These are phyloP conservation scores for Thripadectes ignobilis DNA, from an alignment of 2,797 vertebrate genomes.

Conservation along the genomic window DNA sequence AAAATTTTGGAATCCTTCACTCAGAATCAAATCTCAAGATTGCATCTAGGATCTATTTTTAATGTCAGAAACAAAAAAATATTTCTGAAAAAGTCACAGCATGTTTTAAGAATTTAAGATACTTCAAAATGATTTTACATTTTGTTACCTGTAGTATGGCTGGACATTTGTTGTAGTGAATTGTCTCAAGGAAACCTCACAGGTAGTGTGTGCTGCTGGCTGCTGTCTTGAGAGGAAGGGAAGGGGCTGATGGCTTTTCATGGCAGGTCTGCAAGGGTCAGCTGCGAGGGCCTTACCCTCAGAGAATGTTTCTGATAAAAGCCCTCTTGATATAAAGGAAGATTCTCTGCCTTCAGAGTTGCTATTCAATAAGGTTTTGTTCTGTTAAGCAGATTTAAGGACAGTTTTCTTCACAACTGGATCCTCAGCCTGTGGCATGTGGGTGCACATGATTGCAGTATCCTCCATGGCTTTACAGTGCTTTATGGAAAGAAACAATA, in stretches of 20 bases:
- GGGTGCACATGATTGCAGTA: neutral
- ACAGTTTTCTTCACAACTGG: neutral
- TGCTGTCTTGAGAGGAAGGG: neutral
- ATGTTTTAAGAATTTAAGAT: neutral
- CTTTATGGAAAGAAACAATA: neutral
- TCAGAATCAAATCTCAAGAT: neutral
- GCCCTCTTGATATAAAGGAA: neutral
- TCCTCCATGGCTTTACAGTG: neutral
- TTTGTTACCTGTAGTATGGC: neutral
- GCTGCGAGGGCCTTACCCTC: neutral
- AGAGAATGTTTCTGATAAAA: neutral
- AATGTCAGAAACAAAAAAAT: neutral
- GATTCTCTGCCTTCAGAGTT: neutral
- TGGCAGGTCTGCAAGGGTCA: neutral
- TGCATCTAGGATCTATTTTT: neutral
- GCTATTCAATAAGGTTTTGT: neutral
- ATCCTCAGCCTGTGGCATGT: neutral
- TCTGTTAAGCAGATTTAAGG: neutral
- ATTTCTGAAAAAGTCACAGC: neutral
- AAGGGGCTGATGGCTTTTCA: neutral
- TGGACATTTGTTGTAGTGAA: neutral
- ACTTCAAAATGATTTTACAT: neutral
- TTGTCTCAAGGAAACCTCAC: rapidly evolving
- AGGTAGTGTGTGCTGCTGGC: neutral
- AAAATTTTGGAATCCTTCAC: neutral